Evolutionary conservation across 2,113 vertebrate genomes (phyloP).

Genomic region (Tauraco erythrolophus): DNA sequence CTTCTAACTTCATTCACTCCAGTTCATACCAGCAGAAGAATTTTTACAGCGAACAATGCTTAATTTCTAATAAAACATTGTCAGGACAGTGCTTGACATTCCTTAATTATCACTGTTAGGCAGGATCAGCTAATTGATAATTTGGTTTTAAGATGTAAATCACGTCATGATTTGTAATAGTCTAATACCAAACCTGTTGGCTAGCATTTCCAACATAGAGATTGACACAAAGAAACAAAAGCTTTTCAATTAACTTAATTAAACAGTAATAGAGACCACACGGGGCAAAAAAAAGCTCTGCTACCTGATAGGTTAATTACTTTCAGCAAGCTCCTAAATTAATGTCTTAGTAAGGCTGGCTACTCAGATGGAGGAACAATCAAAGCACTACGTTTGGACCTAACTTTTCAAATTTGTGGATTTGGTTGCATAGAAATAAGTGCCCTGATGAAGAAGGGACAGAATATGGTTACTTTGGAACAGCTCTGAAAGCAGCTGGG

Average conservation of each 20-base stretch:
- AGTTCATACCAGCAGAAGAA: background rate
- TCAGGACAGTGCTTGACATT: background rate
- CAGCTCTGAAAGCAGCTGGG: background rate
- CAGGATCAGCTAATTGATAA: background rate
- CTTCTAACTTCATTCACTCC: background rate
- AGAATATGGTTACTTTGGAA: fast-evolving
- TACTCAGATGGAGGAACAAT: background rate
- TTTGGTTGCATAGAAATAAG: background rate
- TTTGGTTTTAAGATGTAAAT: background rate
- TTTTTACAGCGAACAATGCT: background rate
- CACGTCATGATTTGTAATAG: background rate
- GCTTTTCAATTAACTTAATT: conserved; percentile 13
- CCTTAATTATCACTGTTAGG: background rate
- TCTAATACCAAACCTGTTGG: background rate
- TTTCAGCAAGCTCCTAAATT: background rate
- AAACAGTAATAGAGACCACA: background rate
- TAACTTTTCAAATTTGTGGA: background rate
- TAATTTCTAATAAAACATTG: background rate
- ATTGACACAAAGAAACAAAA: background rate
- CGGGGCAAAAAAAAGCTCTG: background rate
- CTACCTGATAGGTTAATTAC: background rate
- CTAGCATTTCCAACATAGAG: background rate
- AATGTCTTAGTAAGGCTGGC: background rate
- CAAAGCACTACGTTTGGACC: background rate
- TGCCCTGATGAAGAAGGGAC: background rate